Evolutionary conservation across 2,113 vertebrate species (phyloP).

Genomic region (Rhinolophus sinicus): DNA sequence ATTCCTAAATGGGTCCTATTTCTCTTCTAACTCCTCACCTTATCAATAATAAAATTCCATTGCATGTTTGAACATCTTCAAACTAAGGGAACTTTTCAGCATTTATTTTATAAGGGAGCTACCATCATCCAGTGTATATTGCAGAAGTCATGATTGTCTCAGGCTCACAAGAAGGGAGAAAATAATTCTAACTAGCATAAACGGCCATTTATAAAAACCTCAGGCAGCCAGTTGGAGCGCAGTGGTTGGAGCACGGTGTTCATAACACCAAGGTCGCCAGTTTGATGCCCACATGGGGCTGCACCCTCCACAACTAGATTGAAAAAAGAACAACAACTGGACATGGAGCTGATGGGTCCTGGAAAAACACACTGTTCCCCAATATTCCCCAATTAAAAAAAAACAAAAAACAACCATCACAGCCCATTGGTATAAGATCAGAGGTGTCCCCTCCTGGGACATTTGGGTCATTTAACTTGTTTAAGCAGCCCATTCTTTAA

Average conservation of each 20-base stretch:
- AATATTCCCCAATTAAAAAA: too few species aligned
- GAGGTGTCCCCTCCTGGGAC: background rate
- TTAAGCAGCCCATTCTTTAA: background rate
- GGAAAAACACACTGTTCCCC: too few species aligned
- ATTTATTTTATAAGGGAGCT: background rate
- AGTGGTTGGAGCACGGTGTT: too few species aligned
- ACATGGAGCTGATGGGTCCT: too few species aligned
- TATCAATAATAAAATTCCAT: background rate
- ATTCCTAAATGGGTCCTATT: background rate
- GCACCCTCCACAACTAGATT: too few species aligned
- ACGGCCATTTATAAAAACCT: background rate
- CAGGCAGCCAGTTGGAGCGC: background rate
- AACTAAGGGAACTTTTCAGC: background rate
- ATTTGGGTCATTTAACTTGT: background rate
- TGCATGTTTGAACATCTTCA: background rate
- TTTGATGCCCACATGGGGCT: too few species aligned
- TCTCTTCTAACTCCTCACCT: background rate
- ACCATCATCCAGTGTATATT: background rate
- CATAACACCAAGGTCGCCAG: too few species aligned
- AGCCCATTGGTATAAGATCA: background rate
- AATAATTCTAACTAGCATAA: background rate
- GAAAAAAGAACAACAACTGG: too few species aligned
- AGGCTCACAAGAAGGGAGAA: background rate
- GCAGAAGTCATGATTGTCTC: background rate
- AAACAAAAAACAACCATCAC: too few species aligned